Percentiles rank a stretch among this genome's conserved stretches.
Conservation (phyloP, 2,888 invertebrate genomes). For the Odiellus spinosus region DNA sequence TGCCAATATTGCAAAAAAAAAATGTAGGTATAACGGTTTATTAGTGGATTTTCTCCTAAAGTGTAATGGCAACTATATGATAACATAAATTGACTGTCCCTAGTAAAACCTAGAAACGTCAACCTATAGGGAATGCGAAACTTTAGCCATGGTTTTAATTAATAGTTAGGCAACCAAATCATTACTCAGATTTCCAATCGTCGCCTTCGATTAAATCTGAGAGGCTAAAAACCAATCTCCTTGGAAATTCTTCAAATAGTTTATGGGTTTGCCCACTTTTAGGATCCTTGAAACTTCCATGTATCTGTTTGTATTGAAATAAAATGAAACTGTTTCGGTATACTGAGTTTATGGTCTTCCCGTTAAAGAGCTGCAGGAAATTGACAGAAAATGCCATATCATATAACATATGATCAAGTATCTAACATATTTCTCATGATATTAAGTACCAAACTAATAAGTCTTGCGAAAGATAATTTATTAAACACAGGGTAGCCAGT, state of each 20-base stretch:
- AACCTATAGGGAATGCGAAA: constrained; percentile 44
- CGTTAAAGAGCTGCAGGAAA: too few species aligned
- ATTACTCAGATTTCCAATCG: too few species aligned
- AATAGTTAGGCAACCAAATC: too few species aligned
- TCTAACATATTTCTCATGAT: too few species aligned
- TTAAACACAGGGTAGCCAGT: too few species aligned
- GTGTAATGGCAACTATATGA: constrained; percentile 52
- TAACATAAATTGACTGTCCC: constrained; percentile 78
- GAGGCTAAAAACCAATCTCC: neutral
- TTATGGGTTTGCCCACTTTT: neutral
- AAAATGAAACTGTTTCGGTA: too few species aligned
- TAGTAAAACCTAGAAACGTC: constrained; percentile 85
- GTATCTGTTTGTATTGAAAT: neutral
- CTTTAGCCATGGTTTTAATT: too few species aligned
- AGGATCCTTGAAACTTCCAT: neutral
- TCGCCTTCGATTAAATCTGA: neutral
- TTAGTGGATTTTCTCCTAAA: constrained; percentile 28
- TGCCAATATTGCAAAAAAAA: constrained; percentile 52
- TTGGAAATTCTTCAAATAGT: constrained; percentile 1
- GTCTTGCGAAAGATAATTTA: too few species aligned
- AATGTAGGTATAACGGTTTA: constrained; percentile 25
- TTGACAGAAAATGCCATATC: too few species aligned
- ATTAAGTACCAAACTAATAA: too few species aligned
- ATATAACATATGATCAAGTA: too few species aligned
- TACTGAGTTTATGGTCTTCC: too few species aligned